Evolutionary conservation across 1,140 invertebrate genomes (phyloP).

Genomic region (Leptopilina boulardi): DNA sequence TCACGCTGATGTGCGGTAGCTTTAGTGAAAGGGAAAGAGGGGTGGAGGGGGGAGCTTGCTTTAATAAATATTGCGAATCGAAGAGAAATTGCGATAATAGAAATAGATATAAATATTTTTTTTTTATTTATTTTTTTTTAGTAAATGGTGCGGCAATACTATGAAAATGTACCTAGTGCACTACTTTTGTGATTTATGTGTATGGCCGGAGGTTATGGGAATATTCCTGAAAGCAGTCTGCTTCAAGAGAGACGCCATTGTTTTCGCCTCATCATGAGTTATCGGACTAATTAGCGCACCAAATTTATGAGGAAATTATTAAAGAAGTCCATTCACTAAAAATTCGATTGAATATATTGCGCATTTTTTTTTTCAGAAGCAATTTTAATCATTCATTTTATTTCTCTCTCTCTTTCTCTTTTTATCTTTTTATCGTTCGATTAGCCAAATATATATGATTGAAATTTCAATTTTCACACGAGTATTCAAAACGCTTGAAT

Average conservation of each 20-base stretch:
- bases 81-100: not conserved
- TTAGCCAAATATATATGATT: too few species aligned
- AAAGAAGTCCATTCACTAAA: slow-evolving; percentile 32
- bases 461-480: too few species aligned
- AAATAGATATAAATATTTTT: not conserved
- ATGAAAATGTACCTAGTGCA: not conserved
- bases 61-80: slow-evolving; percentile 2
- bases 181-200: slow-evolving; percentile 13
- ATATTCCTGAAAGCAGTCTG: slow-evolving; percentile 1
- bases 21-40: not conserved
- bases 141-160: not conserved
- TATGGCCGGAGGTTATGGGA: slow-evolving; percentile 18
- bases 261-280: slow-evolving; percentile 21
- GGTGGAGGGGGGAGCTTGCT: not conserved
- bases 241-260: slow-evolving; percentile 23
- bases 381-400: not conserved
- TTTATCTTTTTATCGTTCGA: not conserved
- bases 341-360: not conserved
- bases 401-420: too few species aligned
- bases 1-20: not conserved
- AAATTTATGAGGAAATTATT: slow-evolving; percentile 29
- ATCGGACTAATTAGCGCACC: slow-evolving; percentile 22
- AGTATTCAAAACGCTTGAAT: too few species aligned
- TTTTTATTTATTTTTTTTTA: not conserved
- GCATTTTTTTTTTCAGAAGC: not conserved